These are phyloP conservation scores for Chiroxiphia lanceolata DNA, from an alignment of 2,797 vertebrate genomes.

Conservation along the genomic window DNA sequence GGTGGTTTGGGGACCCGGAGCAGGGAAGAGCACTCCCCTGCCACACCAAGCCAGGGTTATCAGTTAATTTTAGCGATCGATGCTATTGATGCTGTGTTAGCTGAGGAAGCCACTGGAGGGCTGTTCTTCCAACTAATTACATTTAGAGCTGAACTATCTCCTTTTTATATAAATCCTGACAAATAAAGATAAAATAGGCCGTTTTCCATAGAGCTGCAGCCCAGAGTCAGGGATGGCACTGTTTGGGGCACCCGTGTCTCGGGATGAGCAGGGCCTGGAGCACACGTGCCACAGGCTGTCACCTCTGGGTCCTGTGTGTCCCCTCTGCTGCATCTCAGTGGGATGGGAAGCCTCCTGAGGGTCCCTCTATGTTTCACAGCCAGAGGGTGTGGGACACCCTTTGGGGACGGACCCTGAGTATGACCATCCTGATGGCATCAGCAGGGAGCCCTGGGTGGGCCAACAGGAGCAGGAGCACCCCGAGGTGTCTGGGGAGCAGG, in stretches of 20 bases:
- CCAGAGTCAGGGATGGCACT: constrained; percentile 2
- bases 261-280: not conserved
- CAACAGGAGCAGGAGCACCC: not conserved
- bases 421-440: rapidly evolving
- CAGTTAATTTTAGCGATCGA: constrained; percentile 75
- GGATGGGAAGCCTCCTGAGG: not conserved
- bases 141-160: constrained; percentile 76
- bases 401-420: not conserved
- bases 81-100: constrained; percentile 65
- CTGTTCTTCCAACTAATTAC: constrained; percentile 77
- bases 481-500: rapidly evolving
- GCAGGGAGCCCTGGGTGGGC: not conserved
- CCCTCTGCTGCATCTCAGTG: not conserved
- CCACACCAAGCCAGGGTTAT: not conserved
- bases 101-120: constrained; percentile 74
- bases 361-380: rapidly evolving
- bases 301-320: rapidly evolving
- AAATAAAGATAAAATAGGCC: constrained; percentile 71
- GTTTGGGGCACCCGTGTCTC: not conserved
- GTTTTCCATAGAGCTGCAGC: not conserved
- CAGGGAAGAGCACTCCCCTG: not conserved
- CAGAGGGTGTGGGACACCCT: rapidly evolving
- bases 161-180: constrained; percentile 76
- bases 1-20: not conserved
- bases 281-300: not conserved